phyloP scores from a whole-genome alignment of 2,113 vertebrate genomes.

The Crotalus viridis region DNA sequence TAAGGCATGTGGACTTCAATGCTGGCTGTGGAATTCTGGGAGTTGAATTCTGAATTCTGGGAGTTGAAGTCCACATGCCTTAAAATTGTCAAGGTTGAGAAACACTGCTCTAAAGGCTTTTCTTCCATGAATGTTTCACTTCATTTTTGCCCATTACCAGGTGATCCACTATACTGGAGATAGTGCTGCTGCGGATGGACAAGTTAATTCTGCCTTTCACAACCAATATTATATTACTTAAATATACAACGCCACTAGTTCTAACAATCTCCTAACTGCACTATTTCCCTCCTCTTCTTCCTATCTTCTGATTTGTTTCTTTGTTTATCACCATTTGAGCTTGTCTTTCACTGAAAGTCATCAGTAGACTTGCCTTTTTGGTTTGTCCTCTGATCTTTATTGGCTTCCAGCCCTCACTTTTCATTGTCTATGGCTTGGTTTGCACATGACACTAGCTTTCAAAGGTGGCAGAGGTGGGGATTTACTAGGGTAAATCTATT shows the following conservation, averaged over 20 bases:
- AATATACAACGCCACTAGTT: neutral
- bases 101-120: neutral
- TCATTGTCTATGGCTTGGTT: neutral
- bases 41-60: no score
- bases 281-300: neutral
- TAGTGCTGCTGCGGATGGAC: neutral
- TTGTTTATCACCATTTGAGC: neutral
- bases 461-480: neutral
- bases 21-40: no score
- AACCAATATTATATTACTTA: neutral
- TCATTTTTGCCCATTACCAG: neutral
- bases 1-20: no score
- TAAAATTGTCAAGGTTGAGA: no score
- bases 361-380: neutral
- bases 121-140: neutral
- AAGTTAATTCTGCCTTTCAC: neutral
- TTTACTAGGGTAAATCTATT: neutral
- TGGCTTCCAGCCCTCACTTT: neutral
- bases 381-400: neutral
- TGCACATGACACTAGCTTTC: neutral
- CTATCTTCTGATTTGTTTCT: neutral
- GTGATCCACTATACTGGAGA: neutral
- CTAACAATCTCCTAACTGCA: neutral
- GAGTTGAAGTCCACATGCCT: no score
- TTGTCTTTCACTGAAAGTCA: neutral